Evolutionary conservation across 2,113 vertebrate species (phyloP), one percentile per base, ranked within the genome.

Genomic region (Lophochroa leadbeateri): DNA sequence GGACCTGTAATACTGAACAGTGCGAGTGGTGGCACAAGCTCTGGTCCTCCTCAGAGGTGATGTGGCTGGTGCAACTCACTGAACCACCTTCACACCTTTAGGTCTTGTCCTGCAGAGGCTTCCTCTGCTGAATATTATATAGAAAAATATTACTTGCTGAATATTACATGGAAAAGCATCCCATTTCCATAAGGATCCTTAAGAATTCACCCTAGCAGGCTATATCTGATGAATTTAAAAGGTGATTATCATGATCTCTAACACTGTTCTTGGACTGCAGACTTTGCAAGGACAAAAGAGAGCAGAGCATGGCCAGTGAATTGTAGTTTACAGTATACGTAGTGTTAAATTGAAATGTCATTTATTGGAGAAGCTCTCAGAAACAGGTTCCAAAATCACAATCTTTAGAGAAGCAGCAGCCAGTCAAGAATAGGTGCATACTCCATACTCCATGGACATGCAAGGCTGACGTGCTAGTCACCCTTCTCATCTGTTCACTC

Each of bases 191-290:
- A 82, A 91, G 81, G 41, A 68, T 90, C 25, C 79, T 88, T 94
- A 90, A 90, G 74, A 82, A 46, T 24, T 37, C 72, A 23, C 17
- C n/a, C 53, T 49, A 41, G 49, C 25, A 92, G 69, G 21, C 50
- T 86, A 58, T 35, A 88, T 11, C 46, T 71, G 80, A 64, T 92
- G 87, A 82, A 85, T 89, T 64, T 75, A 31, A 77, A 95, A 96
- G 87, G 47, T 83, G 86, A 77, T 95, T 92, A 86, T 86, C 37
- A 13, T 88, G 80, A 95, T 94, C 88, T 88, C 31, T 77, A 44
- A 63, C 17, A 27, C 50, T 74, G 41, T 72, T 95, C 70, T 68
- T 55, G 70, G 18, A 39, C 69, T 92, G 50, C 43, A 86, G 79
- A 65, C 60, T 18, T 41, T 81, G 68, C 82, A 88, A 94, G 92